Base-by-base conservation (phyloP, 2,797 vertebrate genomes). In the Betta splendens region DNA sequence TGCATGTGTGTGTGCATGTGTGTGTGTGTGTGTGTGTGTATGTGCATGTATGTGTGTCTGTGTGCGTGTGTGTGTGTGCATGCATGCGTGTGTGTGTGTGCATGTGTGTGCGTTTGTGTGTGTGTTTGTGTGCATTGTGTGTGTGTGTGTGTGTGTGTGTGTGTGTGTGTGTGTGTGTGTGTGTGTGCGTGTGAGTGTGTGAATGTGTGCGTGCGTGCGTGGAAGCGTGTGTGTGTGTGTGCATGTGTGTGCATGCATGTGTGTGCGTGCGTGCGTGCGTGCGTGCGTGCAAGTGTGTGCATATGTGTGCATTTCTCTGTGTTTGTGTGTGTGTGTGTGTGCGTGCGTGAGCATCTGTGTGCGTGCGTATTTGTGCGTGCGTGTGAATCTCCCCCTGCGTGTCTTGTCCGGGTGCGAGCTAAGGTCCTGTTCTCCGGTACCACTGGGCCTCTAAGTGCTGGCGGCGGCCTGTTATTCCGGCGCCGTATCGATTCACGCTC, bases 401-500 rank as follows among this genome's bases (percentile, higher is more conserved):
- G n/a, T n/a, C n/a, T 48, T 47, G 50, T 60, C 47, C 16, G 5
- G 44, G 56, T 31, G 5, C 31, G 29, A 31, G 54, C 65, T 69
- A 67, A 50, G 32, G 74, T 66, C 67, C 72, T 55, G 70, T 67
- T 67, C 69, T 49, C 64, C 38, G 40, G 70, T 75, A 80, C 78
- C 63, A 22, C 49, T 62, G 78, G 62, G 77, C 55, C 63, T 84
- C 77, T 83, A 84, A 83, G 79, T 80, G 84, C 79, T 81, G 60
- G 59, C 40, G 70, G 80, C 89, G 83, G 90, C 91, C 92, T 92
- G 90, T 93, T 92, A 89, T 90, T 85, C 80, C 79, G 85, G 77
- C 87, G 68, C 83, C 76, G 89, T 94, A 94, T 95, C 94, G 94
- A 95, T 96, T 94, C 94, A 94, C 90, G 90, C 88, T 90, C 79